A percentile compares a stretch with the other conserved stretches of the same genome.
Conservation (phyloP, 2,113 vertebrate species). For the Stigmatopora argus region DNA sequence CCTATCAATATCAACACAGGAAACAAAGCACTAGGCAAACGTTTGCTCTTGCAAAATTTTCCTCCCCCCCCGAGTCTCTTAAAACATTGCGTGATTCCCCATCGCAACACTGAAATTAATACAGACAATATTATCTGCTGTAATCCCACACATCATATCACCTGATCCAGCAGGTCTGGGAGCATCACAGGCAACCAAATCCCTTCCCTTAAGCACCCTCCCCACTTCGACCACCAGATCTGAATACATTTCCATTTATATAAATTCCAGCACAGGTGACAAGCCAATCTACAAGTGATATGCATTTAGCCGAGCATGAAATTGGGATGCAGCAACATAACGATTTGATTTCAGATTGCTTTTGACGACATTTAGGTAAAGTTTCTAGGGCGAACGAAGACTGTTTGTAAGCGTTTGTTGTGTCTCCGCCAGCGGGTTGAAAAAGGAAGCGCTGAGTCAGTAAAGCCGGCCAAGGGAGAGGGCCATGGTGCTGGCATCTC, state of each 20-base stretch:
- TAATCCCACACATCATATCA: slow-evolving; percentile 42
- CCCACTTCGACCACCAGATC: slow-evolving; percentile 21
- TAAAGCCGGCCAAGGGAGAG: slow-evolving; percentile 56
- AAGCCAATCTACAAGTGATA: slow-evolving; percentile 54
- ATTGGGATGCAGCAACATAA: slow-evolving; percentile 63
- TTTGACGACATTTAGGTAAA: slow-evolving; percentile 4
- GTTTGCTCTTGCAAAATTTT: slow-evolving; percentile 35
- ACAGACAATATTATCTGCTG: slow-evolving; percentile 52
- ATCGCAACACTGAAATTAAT: slow-evolving; percentile 48
- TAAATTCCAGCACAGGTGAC: slow-evolving; percentile 63
- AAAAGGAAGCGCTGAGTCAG: slow-evolving; percentile 68
- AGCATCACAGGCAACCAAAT: neutral
- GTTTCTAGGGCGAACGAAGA: neutral
- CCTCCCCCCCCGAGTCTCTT: slow-evolving; percentile 45
- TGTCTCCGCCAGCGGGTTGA: slow-evolving; percentile 56
- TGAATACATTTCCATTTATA: slow-evolving; percentile 66
- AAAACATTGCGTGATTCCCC: slow-evolving; percentile 43
- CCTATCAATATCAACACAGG: neutral
- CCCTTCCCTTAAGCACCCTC: neutral
- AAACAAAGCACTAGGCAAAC: slow-evolving; percentile 13
- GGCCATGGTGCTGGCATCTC: slow-evolving; percentile 61
- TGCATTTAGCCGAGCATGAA: slow-evolving; percentile 54
- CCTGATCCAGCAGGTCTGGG: neutral
- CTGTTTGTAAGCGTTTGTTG: slow-evolving; percentile 7
- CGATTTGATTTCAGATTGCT: slow-evolving; percentile 14